These are phyloP conservation scores for Bos javanicus DNA, from an alignment of 2,113 vertebrate species.

Conservation along the genomic window DNA sequence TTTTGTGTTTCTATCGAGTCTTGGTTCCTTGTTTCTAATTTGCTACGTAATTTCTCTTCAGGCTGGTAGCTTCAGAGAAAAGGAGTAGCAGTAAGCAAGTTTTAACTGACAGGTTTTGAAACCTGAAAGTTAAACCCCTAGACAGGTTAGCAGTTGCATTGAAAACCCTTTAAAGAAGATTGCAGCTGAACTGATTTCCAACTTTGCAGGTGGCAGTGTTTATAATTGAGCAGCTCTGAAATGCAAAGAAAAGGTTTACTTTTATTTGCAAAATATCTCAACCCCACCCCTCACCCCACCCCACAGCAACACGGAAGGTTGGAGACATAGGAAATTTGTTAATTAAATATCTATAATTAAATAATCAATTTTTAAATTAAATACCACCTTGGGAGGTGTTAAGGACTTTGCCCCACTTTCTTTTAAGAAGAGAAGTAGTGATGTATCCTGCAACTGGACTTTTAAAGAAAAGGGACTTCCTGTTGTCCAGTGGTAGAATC, in stretches of 20 bases:
- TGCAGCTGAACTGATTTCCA: constrained; percentile 58
- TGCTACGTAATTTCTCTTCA: constrained; percentile 52
- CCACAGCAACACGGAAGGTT: background rate
- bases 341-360: background rate
- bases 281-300: background rate
- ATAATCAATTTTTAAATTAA: background rate
- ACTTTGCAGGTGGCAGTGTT: constrained; percentile 42
- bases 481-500: background rate
- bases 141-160: constrained; percentile 66
- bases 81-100: constrained; percentile 58
- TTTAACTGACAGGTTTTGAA: constrained; percentile 74
- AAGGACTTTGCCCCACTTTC: background rate
- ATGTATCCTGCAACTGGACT: background rate
- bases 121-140: constrained; percentile 67
- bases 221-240: constrained; percentile 43
- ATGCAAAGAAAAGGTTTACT: constrained; percentile 17
- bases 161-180: constrained; percentile 53
- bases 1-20: constrained; percentile 43
- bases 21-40: constrained; percentile 49
- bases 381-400: constrained; percentile 21
- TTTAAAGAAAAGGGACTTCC: background rate
- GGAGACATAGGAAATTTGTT: constrained; percentile 19
- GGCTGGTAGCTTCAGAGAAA: constrained; percentile 45
- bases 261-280: constrained; percentile 53
- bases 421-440: constrained; percentile 5